Evolutionary conservation across 2,797 vertebrate species (phyloP).

Genomic region (Galaxias olidus): DNA sequence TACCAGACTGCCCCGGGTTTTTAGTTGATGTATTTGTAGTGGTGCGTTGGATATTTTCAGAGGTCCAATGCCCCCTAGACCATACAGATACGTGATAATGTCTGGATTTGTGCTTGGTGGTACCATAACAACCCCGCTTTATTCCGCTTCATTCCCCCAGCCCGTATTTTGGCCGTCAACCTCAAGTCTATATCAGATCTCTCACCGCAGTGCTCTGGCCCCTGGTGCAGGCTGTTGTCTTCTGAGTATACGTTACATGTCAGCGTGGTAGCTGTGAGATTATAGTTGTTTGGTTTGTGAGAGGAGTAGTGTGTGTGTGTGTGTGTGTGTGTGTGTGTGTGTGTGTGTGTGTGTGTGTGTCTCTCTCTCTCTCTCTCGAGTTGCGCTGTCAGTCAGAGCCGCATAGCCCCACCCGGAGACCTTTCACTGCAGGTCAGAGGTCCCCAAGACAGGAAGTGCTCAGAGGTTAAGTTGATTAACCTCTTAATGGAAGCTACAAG

Average conservation of each 20-base stretch:
- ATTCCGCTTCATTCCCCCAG: constrained; percentile 39
- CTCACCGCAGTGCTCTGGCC: constrained; percentile 7
- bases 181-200: constrained; percentile 23
- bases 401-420: constrained; percentile 6
- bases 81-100: constrained; percentile 38
- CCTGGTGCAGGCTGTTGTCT: too few relatives aligned
- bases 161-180: constrained; percentile 19
- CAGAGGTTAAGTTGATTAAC: constrained; percentile 28
- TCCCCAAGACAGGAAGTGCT: constrained; percentile 30
- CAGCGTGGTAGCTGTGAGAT: too few relatives aligned
- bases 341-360: too few relatives aligned
- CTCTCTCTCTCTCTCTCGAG: neutral
- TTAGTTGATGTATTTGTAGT: constrained; percentile 19
- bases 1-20: constrained; percentile 26
- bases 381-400: constrained; percentile 1
- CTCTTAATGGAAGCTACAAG: constrained; percentile 19
- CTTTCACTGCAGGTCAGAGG: constrained; percentile 18
- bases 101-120: constrained; percentile 43
- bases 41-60: constrained; percentile 27
- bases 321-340: too few relatives aligned
- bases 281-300: too few relatives aligned
- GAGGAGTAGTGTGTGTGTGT: too few relatives aligned
- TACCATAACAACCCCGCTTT: constrained; percentile 49
- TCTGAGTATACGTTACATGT: too few relatives aligned
- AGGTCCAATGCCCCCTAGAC: constrained; percentile 22